These are phyloP conservation scores for Aleiodes alternator DNA, from an alignment of 2,888 invertebrate species.

Conservation along the genomic window DNA sequence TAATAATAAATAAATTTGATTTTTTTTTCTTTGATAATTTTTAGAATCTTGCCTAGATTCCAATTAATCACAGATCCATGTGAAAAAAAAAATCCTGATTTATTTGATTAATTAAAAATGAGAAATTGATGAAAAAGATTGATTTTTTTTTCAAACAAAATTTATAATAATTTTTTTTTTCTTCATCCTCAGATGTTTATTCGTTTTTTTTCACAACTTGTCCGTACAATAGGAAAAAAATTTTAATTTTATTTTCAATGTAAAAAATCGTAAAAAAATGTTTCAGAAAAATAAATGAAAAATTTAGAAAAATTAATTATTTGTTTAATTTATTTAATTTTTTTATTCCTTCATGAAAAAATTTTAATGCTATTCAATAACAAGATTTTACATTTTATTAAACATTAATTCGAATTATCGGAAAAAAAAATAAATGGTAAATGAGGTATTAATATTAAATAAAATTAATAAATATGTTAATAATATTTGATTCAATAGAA, in stretches of 20 bases:
- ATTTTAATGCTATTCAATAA: slow-evolving; percentile 10
- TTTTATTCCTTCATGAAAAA: slow-evolving; percentile 5
- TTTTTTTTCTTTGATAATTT: not conserved
- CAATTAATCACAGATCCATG: no score
- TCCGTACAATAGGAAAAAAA: slow-evolving; percentile 21
- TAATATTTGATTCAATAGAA: not conserved
- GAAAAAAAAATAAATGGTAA: slow-evolving; percentile 13
- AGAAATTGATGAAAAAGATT: no score
- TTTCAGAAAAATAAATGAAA: slow-evolving; percentile 27
- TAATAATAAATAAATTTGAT: not conserved
- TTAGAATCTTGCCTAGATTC: no score
- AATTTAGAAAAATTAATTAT: slow-evolving; percentile 1
- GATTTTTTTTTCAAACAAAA: not conserved
- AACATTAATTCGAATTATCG: slow-evolving; percentile 8
- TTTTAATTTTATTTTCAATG: slow-evolving; percentile 19
- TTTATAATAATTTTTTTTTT: slow-evolving; percentile 2
- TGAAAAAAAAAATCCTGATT: no score
- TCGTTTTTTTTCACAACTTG: slow-evolving; percentile 17
- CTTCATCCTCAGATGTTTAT: not conserved
- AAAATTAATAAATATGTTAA: slow-evolving; percentile 28
- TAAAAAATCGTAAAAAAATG: slow-evolving; percentile 15
- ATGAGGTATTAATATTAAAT: not conserved
- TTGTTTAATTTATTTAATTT: not conserved
- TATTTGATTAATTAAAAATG: no score
- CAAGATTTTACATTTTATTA: slow-evolving; percentile 16